These are phyloP conservation scores for Abscondita cerata DNA, from an alignment of 2,888 invertebrate genomes.

Conservation along the genomic window DNA sequence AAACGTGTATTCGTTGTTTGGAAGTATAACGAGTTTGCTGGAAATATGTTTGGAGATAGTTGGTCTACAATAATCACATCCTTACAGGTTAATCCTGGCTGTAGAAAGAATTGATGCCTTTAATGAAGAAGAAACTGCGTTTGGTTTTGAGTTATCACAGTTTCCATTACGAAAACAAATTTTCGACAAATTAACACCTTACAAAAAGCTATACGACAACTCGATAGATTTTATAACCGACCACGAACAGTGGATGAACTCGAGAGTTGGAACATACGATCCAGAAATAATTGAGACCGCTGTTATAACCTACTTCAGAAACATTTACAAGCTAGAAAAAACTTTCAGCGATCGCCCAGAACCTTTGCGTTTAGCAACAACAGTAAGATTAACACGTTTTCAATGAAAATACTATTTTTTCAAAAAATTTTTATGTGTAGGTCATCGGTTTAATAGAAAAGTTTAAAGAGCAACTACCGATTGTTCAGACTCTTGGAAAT, in stretches of 20 bases:
- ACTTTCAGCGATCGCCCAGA: slow-evolving; percentile 79
- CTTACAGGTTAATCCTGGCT: slow-evolving; percentile 17
- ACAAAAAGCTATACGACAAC: slow-evolving; percentile 87
- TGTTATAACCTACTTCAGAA: slow-evolving; percentile 72
- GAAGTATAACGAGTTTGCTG: no score
- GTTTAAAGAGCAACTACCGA: slow-evolving; percentile 87
- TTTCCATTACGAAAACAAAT: slow-evolving; percentile 84
- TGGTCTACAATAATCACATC: background rate
- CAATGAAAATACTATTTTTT: no score
- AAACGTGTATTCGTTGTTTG: no score
- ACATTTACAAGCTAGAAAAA: slow-evolving; percentile 88
- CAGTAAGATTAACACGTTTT: slow-evolving; percentile 58
- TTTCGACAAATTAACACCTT: slow-evolving; percentile 83
- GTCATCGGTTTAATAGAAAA: slow-evolving; percentile 78
- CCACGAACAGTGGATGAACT: slow-evolving; percentile 84
- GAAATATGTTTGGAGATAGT: no score
- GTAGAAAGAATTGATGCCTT: slow-evolving; percentile 66
- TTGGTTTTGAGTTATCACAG: slow-evolving; percentile 85
- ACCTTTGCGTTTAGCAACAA: slow-evolving; percentile 74
- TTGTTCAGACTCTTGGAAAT: slow-evolving; percentile 93
- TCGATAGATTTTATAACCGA: slow-evolving; percentile 85
- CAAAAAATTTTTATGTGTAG: slow-evolving; percentile 40
- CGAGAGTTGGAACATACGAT: slow-evolving; percentile 81
- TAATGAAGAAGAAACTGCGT: slow-evolving; percentile 90
- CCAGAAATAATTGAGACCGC: slow-evolving; percentile 90